Base-by-base conservation (phyloP, 2,797 vertebrate species). In the Acanthurus lineatus region DNA sequence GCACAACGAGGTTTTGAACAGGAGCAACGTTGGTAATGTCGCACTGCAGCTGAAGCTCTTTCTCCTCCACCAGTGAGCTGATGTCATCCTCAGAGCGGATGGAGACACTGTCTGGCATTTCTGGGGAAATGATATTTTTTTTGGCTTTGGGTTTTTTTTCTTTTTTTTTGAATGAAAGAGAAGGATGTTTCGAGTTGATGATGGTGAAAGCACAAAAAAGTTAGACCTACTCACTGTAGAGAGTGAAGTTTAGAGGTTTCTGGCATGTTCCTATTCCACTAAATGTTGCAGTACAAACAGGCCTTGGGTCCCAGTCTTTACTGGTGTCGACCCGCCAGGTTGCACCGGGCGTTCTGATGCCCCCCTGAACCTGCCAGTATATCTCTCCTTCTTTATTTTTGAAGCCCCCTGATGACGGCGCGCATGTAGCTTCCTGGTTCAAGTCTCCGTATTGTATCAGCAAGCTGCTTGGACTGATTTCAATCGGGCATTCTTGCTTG, bases 211-310 rank as follows among this genome's bases (percentile, higher is more conserved):
- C 48, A 45, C 0, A 44, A 65, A 54, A 4, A 40, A 4, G 3
- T 19, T 1, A 22, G 28, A 3, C 38, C 38, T 16, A 89, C 94
- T 80, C 88, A 94, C 94, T 93, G 79, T 92, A 95, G 25, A 94
- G 73, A 22, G 52, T 92, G 58, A 92, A 42, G 64, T 82, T 9
- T 12, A 94, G 40, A 38, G 1, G 0, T 84, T 91, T 91, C 0
- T 15, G 0, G 70, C 94, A 94, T 1, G 0, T 0, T 61, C 61
- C 81, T 28, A 45, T 15, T 51, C 73, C 86, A 0, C 0, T 0
- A 69, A 93, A 79, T 0, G 0, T 28, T 5, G 22, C 92, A 0
- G 0, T 3, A 69, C 94, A 94, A 10, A 6, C 11, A 16, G 88
- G 87, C 0, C 0, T 64, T 4, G 8, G 1, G 49, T 90, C 64